Conservation (phyloP, 1,140 invertebrate genomes). For the Chrysomallon squamiferum region DNA sequence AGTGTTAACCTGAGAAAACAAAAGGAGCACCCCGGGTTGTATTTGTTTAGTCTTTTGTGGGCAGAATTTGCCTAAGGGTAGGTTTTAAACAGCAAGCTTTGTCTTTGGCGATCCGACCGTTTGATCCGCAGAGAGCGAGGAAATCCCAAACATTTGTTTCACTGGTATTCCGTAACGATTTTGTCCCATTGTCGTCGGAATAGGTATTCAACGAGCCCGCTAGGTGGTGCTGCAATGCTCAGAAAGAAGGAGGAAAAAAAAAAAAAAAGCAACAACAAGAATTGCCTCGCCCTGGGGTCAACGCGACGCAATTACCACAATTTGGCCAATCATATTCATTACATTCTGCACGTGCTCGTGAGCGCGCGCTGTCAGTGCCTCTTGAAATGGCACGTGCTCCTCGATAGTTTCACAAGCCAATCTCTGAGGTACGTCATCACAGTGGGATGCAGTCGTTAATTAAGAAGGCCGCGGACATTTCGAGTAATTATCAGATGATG, state of each 20-base stretch:
- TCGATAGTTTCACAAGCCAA: not conserved
- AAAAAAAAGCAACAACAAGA: constrained; percentile 5
- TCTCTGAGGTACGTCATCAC: constrained; percentile 7
- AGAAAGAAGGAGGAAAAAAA: not conserved
- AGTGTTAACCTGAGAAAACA: too few species aligned
- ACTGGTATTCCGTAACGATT: not conserved
- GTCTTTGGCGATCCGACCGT: not conserved
- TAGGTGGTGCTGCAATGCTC: not conserved
- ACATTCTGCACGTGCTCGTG: constrained; percentile 18
- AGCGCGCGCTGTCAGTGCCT: constrained; percentile 18
- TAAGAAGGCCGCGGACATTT: constrained; percentile 16
- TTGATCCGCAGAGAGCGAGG: constrained; percentile 5
- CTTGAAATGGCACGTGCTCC: constrained; percentile 20
- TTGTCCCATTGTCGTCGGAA: not conserved
- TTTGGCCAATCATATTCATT: constrained; percentile 30
- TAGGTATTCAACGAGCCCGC: not conserved
- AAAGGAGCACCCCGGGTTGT: too few species aligned
- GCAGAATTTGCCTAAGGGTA: too few species aligned
- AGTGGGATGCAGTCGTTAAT: constrained; percentile 17
- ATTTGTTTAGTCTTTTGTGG: too few species aligned
- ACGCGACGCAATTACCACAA: constrained; percentile 23
- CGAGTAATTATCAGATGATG: not conserved
- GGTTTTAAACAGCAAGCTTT: too few species aligned
- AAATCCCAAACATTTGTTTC: not conserved
- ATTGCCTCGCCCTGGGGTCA: constrained; percentile 11